These are phyloP conservation scores for Rhynchotus rufescens DNA, from an alignment of 2,797 vertebrate species.

Conservation along the genomic window DNA sequence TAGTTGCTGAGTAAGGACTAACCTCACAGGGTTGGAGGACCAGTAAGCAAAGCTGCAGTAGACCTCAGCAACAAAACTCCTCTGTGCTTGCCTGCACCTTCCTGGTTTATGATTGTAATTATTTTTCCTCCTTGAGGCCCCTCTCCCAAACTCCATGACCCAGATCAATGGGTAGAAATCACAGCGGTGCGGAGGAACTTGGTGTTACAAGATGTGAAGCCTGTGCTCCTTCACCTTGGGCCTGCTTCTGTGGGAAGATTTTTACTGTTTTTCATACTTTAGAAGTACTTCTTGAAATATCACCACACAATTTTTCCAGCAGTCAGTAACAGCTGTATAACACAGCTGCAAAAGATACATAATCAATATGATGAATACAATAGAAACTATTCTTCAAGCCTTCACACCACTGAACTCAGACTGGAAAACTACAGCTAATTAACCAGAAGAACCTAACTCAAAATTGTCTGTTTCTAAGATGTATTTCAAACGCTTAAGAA, in stretches of 20 bases:
- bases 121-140: background rate
- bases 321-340: background rate
- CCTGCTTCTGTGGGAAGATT: background rate
- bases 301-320: background rate
- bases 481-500: background rate
- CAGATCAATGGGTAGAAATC: background rate
- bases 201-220: background rate
- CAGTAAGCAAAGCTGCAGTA: background rate
- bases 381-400: background rate
- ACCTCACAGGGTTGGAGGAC: background rate
- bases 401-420: background rate
- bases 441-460: background rate
- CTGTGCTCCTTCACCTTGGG: background rate
- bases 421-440: background rate
- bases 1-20: background rate
- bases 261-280: background rate
- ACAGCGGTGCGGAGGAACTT: background rate
- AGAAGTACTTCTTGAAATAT: background rate
- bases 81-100: background rate
- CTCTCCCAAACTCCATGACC: background rate
- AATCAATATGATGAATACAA: background rate
- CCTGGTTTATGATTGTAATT: background rate
- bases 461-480: background rate
- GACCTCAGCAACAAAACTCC: background rate
- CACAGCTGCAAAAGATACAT: background rate